Base-by-base conservation (phyloP, 2,113 vertebrate species). In the Phyllopteryx taeniolatus region DNA sequence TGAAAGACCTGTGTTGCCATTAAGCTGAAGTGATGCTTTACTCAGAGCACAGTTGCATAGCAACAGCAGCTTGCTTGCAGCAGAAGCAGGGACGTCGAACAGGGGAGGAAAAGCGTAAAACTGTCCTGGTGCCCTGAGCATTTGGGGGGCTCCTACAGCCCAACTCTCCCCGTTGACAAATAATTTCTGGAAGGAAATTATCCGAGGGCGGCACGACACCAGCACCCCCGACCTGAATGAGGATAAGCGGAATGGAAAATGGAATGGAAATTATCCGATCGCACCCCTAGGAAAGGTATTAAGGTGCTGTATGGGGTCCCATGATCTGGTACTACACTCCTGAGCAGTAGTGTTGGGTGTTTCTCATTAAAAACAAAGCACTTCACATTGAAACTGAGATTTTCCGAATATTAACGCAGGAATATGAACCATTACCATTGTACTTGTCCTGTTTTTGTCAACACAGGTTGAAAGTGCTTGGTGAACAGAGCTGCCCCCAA, bases 11-110 rank as follows among this genome's bases (percentile, higher is more conserved):
- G 63, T 47, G 11, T 47, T 47, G 43, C 63, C n/a, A 14, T 66
- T 14, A 46, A 22, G n/a, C 64, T 47, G 47, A 47, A 47, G 63
- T 27, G 43, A 46, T 15, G 63, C 43, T 66, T 66, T 13, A n/a
- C 62, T 64, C 62, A 27, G 64, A 66, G 64, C 12, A 12, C 72
- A 20, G 81, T 87, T 20, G 74, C 87, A 68, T 86, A 81, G 86
- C 81, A 87, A 87, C 81, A 80, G 76, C 77, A 82, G 64, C 76
- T 72, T 6, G 7, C 44, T 27, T 19, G 65, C 68, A 9, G 17
- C 59, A 44, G 46, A 74, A 44, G 35, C 35, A 39, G 35, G 35
- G 35, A 2, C 35, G 35, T 39, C 6, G 35, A 39, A 39, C 35
- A 39, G 35, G 4, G 35, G 35, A 39, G 35, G 1, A 39, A 39